Evolutionary conservation across 1,140 invertebrate genomes (phyloP).

Genomic region (Drosophila sucinea): DNA sequence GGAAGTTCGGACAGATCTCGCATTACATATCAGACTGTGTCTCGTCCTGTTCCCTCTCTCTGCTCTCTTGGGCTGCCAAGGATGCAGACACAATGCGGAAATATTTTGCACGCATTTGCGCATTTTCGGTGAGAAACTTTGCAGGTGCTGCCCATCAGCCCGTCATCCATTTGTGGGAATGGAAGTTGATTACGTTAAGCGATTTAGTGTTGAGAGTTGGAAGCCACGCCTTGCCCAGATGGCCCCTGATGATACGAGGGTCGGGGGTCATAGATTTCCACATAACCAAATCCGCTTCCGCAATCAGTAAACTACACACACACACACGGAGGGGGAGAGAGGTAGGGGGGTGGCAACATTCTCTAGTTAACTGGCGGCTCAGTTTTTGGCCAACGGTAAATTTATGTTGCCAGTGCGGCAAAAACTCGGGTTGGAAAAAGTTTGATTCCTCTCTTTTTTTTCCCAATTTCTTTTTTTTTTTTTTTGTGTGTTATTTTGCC

Average conservation of each 20-base stretch:
- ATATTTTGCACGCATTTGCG: conserved; percentile 61
- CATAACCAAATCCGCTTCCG: conserved; percentile 78
- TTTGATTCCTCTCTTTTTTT: conserved; percentile 45
- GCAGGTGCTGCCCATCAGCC: conserved; percentile 57
- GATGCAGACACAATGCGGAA: conserved; percentile 60
- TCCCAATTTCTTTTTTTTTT: conserved; percentile 19
- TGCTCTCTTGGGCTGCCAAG: not conserved
- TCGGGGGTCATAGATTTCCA: conserved; percentile 63
- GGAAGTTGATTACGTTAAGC: conserved; percentile 74
- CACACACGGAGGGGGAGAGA: not conserved
- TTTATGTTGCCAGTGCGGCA: conserved; percentile 70
- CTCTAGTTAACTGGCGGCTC: conserved; percentile 68
- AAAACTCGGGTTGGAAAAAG: conserved; percentile 60
- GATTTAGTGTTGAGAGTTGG: conserved; percentile 57
- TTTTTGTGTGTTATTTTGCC: conserved; percentile 1
- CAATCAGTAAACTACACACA: conserved; percentile 79
- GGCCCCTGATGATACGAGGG: not conserved
- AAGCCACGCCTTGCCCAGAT: conserved; percentile 11
- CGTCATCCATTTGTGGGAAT: conserved; percentile 28
- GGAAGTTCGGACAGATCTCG: not conserved
- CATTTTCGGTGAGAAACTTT: conserved; percentile 66
- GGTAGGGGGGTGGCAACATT: conserved; percentile 1
- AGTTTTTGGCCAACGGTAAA: conserved; percentile 76
- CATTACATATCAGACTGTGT: not conserved
- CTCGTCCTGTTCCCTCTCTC: no score